Evolutionary conservation across 1,140 invertebrate genomes (phyloP).

Genomic region (Drosophila trapezifrons): DNA sequence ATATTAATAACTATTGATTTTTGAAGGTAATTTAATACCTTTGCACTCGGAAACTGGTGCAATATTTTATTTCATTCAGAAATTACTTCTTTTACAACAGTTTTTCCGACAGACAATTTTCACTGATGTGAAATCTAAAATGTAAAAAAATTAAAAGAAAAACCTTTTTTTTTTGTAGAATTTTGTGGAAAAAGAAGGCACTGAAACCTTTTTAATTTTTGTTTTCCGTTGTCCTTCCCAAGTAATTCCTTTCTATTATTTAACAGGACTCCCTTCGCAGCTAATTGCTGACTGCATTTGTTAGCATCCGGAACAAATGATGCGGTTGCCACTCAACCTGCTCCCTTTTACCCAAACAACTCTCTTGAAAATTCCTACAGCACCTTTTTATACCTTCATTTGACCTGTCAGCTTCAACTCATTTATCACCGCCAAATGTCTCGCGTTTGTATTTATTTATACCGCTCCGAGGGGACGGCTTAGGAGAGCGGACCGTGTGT

Average conservation of each 20-base stretch:
- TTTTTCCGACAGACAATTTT: neutral
- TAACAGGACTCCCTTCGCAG: slow-evolving; percentile 12
- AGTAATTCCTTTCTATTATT: slow-evolving; percentile 11
- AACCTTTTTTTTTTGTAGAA: neutral
- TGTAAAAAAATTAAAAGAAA: neutral
- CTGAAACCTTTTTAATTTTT: neutral
- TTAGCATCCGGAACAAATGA: slow-evolving; percentile 41
- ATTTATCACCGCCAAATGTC: slow-evolving; percentile 71
- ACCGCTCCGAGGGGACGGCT: slow-evolving; percentile 29
- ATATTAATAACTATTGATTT: neutral
- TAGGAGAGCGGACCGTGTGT: slow-evolving; percentile 54
- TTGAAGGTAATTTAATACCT: neutral
- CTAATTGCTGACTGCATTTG: slow-evolving; percentile 48
- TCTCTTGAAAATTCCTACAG: slow-evolving; percentile 39
- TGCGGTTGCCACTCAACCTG: slow-evolving; percentile 14
- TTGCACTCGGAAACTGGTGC: no score
- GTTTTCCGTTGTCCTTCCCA: neutral
- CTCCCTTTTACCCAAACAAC: slow-evolving; percentile 2
- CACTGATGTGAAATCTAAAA: no score
- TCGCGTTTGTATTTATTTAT: slow-evolving; percentile 55
- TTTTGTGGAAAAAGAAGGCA: neutral
- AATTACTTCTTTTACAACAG: neutral
- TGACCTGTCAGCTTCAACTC: slow-evolving; percentile 69
- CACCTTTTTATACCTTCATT: slow-evolving; percentile 59
- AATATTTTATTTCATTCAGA: neutral